Base-by-base conservation (phyloP, 2,888 invertebrate genomes). In the Lithophane semibrunnea region DNA sequence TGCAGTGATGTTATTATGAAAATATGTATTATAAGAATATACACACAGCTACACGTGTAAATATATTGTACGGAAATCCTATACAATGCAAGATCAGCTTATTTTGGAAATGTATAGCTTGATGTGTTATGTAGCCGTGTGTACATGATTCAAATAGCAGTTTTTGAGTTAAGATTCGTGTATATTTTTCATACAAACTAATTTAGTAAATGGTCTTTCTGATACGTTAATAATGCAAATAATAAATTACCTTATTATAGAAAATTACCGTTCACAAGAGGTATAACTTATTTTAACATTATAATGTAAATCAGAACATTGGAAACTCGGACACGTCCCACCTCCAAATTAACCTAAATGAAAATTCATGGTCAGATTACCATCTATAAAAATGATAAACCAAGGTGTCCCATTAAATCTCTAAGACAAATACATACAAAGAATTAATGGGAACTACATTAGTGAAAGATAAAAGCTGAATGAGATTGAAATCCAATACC, bases 301-400 rank as follows among this genome's bases (percentile, higher is more conserved):
- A 78, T 69, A 56, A 84, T 84, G 82, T 75, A 83, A 80, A 75
- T 80, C 42, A 75, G 73, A 74, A 75, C 83, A 72, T 83, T 90
- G 85, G 61, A 67, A 85, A 74, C 44, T 72, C 68, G 65, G 69
- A 69, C 71, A 84, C 71, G 70, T 83, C 73, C 64, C 58, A 73
- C 24, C 52, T 69, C 13, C 10, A 71, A 86, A 88, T 88, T 88
- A 90, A 79, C 77, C 44, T 63, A 71, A 69, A 83, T 75, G 80
- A 79, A 82, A 83, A 83, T 86, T 83, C 83, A 80, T 88, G 85
- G 75, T 73, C 69, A 88, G 90, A 91, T 89, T 78, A 83, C 86
- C 85, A 89, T 89, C 88, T 86, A 63, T 83, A 86, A 86, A 85
- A 77, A 76, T 77, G 78, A 85, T 89, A 88, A 86, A 76, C 71